A percentile compares a stretch with the other conserved stretches of the same genome.
Conservation (phyloP, 2,797 vertebrate genomes). For the Platalea minor region DNA sequence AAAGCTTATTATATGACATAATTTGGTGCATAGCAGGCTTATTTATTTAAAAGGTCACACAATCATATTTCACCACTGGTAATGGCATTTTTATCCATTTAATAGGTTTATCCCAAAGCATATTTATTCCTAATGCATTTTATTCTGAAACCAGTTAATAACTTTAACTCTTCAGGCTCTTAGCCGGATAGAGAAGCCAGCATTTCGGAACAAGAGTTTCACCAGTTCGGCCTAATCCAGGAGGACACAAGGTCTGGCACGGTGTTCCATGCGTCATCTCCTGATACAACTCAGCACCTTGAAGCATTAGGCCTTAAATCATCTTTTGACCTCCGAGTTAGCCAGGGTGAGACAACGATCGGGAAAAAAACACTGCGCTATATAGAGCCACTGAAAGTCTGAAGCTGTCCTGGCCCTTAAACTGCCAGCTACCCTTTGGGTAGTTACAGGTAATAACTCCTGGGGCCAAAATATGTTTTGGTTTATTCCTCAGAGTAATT, state of each 20-base stretch:
- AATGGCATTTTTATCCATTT: constrained; percentile 69
- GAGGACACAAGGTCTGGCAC: not conserved
- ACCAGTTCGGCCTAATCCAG: not conserved
- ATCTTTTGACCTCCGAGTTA: not conserved
- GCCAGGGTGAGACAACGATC: not conserved
- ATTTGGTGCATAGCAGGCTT: constrained; percentile 58
- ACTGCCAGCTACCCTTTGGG: not conserved
- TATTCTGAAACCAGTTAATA: constrained; percentile 45
- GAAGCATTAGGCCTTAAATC: not conserved
- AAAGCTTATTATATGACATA: constrained; percentile 66
- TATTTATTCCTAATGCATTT: constrained; percentile 57
- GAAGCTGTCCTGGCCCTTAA: not conserved
- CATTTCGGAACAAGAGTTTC: not conserved
- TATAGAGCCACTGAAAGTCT: not conserved
- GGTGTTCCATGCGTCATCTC: not conserved
- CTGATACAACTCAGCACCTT: not conserved
- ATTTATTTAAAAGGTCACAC: constrained; percentile 69
- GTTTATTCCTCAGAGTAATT: not conserved
- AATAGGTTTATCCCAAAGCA: constrained; percentile 64
- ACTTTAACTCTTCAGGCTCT: constrained; percentile 33
- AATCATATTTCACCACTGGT: constrained; percentile 59
- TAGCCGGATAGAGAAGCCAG: not conserved
- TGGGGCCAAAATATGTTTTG: not conserved
- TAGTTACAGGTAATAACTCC: not conserved
- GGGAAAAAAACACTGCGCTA: not conserved